Percentiles rank a stretch among this genome's conserved stretches.
Conservation (phyloP, 2,113 vertebrate genomes). For the Muntiacus reevesi region DNA sequence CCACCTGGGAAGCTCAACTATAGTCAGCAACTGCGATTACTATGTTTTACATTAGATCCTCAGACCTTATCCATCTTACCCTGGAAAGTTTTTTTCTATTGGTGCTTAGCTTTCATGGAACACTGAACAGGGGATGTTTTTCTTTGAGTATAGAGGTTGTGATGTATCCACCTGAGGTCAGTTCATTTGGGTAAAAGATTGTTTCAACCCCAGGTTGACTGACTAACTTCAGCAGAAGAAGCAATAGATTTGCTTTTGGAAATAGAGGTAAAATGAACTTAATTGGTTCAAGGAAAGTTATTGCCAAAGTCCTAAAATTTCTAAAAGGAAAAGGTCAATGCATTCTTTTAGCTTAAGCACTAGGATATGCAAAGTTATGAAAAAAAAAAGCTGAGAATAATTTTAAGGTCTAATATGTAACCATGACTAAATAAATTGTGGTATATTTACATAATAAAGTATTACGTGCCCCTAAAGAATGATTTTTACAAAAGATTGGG, state of each 20-base stretch:
- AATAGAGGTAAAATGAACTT: background rate
- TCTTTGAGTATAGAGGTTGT: background rate
- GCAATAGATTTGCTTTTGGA: background rate
- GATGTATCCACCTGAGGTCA: background rate
- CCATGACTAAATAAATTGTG: background rate
- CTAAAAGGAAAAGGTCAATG: background rate
- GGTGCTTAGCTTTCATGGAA: background rate
- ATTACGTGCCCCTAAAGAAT: background rate
- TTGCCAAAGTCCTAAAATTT: background rate
- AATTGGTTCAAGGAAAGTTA: background rate
- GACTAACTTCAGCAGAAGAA: background rate
- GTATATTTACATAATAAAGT: slow-evolving; percentile 1
- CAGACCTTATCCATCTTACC: background rate
- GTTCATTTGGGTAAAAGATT: background rate
- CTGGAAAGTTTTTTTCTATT: background rate
- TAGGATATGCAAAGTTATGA: background rate
- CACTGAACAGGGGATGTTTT: background rate
- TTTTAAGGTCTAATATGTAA: background rate
- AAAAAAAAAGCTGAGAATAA: background rate
- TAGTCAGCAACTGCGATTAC: background rate
- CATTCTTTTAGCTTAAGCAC: background rate
- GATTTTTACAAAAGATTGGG: background rate
- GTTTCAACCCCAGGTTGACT: background rate
- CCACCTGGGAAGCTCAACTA: background rate
- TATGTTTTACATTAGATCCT: background rate